Conservation (phyloP, 2,113 vertebrate genomes). For the Pao palembangensis region DNA sequence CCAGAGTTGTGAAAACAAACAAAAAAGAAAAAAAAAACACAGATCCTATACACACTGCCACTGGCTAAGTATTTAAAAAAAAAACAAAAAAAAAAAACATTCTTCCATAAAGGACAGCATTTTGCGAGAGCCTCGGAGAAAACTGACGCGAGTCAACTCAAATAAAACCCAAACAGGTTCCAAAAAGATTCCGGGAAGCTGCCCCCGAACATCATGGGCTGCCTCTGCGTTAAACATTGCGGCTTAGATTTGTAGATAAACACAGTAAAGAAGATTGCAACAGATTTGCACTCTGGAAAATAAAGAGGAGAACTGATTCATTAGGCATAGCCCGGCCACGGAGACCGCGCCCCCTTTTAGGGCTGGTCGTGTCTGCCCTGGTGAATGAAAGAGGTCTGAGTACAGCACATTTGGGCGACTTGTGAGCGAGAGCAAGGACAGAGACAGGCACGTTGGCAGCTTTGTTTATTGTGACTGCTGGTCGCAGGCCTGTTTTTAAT, state of each 20-base stretch:
- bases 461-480: slow-evolving; percentile 67
- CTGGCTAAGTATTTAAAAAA: slow-evolving; percentile 22
- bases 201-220: slow-evolving; percentile 38
- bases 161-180: slow-evolving; percentile 38
- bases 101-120: slow-evolving; percentile 46
- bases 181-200: slow-evolving; percentile 41
- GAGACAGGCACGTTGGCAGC: slow-evolving; percentile 27
- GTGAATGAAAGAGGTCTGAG: slow-evolving; percentile 2
- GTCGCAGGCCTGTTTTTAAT: slow-evolving; percentile 67
- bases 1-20: slow-evolving; percentile 62
- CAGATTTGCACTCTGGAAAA: slow-evolving; percentile 18
- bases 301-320: slow-evolving; percentile 17
- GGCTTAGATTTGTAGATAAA: slow-evolving; percentile 42
- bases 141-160: slow-evolving; percentile 50
- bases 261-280: slow-evolving; percentile 19
- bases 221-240: slow-evolving; percentile 46
- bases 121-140: slow-evolving; percentile 34
- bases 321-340: neutral
- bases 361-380: neutral
- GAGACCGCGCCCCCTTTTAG: slow-evolving; percentile 5
- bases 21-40: slow-evolving; percentile 46
- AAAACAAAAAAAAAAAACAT: slow-evolving; percentile 26
- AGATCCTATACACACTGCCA: slow-evolving; percentile 45
- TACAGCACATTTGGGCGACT: too few species aligned
- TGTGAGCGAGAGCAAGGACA: slow-evolving; percentile 8